phyloP scores from a whole-genome alignment of 2,113 vertebrate species.

The Ia io region DNA sequence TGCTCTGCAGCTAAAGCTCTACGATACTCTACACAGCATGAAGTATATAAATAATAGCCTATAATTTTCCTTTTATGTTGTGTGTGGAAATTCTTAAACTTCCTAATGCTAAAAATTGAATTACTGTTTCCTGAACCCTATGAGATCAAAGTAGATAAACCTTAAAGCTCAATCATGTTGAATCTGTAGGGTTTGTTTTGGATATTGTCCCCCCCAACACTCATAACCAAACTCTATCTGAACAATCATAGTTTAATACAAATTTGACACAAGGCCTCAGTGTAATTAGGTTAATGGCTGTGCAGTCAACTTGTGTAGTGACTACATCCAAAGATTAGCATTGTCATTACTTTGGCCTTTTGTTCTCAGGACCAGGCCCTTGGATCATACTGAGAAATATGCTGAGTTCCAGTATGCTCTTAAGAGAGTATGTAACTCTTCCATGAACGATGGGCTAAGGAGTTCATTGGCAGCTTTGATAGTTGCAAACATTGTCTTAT shows the following conservation, averaged over 20 bases:
- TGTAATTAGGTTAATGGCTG: not conserved
- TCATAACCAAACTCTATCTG: not conserved
- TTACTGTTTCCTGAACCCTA: not conserved
- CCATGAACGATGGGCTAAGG: not conserved
- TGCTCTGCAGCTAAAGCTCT: not conserved
- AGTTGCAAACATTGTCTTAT: not conserved
- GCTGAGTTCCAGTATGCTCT: not conserved
- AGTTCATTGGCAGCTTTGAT: not conserved
- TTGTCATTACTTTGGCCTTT: not conserved
- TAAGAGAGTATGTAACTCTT: not conserved
- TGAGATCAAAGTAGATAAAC: not conserved
- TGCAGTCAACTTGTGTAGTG: not conserved
- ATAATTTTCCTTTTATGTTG: not conserved
- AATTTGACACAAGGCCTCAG: not conserved
- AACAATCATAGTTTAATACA: not conserved
- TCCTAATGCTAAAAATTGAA: not conserved
- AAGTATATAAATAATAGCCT: not conserved
- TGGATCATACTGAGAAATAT: not conserved
- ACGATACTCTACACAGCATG: not conserved
- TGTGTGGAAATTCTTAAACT: not conserved
- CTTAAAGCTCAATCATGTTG: not conserved
- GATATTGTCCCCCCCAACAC: not conserved
- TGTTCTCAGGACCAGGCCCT: not conserved
- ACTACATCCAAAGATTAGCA: conserved; percentile 1
- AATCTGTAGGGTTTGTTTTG: not conserved